Evolutionary conservation across 2,888 invertebrate genomes (phyloP).

Genomic region (Ashinkailepas kermadecensis): DNA sequence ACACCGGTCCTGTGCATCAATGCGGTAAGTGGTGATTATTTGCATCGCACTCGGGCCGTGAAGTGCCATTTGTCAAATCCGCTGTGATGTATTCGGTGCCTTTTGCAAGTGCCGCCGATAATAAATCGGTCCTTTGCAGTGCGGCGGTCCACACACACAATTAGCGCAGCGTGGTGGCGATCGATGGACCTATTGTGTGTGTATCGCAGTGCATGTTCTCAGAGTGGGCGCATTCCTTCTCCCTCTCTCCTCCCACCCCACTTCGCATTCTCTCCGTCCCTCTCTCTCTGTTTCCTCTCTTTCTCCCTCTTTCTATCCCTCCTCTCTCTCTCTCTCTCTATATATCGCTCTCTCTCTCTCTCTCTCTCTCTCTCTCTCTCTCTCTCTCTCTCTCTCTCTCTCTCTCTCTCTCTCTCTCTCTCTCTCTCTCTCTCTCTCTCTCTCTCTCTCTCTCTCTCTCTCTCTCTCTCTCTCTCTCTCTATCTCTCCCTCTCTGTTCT

Average conservation of each 20-base stretch:
- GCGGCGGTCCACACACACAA: not conserved
- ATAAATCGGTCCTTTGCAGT: not conserved
- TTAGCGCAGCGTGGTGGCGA: constrained; percentile 1
- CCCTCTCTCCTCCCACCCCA: not conserved
- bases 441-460: not conserved
- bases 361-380: no score
- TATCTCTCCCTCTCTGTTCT: not conserved
- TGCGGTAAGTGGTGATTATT: not conserved
- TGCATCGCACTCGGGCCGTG: not conserved
- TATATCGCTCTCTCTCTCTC: no score
- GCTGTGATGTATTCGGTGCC: not conserved
- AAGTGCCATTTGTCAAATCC: not conserved
- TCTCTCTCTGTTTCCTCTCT: not conserved
- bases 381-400: not conserved
- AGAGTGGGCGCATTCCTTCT: not conserved
- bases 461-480: not conserved
- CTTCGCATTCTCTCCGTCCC: not conserved
- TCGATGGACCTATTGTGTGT: not conserved
- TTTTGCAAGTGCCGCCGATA: not conserved
- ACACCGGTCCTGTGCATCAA: not conserved
- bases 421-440: not conserved
- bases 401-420: not conserved
- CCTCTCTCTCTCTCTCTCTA: not conserved
- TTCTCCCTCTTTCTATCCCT: not conserved
- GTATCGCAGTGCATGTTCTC: not conserved